Evolutionary conservation across 2,797 vertebrate species (phyloP), one percentile per base, ranked within the genome.

Genomic region (Chelon auratus): DNA sequence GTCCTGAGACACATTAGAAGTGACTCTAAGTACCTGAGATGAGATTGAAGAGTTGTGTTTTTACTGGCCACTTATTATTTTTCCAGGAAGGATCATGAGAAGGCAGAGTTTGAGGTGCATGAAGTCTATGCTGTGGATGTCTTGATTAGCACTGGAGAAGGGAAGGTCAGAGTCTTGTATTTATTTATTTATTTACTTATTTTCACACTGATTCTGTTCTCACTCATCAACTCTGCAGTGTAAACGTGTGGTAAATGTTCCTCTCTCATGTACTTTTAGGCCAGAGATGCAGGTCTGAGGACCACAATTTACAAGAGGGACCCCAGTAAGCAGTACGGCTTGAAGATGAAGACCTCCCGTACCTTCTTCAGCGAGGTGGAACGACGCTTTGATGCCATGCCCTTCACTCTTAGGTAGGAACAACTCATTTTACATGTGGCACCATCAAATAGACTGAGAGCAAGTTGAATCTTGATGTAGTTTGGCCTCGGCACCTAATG

Each of bases 271-370:
- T 76, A 1, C 24, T 10, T 33, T 72, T 73, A 99, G 98, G 97
- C 97, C 0, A 96, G 94, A 93, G 97, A 99, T 56, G 97, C 96
- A 2, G 97, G 96, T 17, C 95, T 97, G 89, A 97, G 98, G 89
- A 99, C 97, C 72, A 99, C 97, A 0, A 97, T 99, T 86, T 99
- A 97, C 84, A 99, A 99, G 87, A 91, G 98, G 86, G 97, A 99
- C 91, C 97, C 97, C 33, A 96, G 94, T 84, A 98, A 99, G 87
- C 97, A 98, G 75, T 99, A 99, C 1, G 97, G 97, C 74, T 85
- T 99, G 81, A 99, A 99, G 92, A 98, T 99, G 96, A 99, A 99
- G 94, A 98, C 97, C 39, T 99, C 98, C n/a, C 97, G 97, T 88
- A 95, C 94, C 73, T 98, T 99, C 92, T 97, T 99, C 93, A 98